phyloP scores from a whole-genome alignment of 2,113 vertebrate species.

The Strigops habroptila region DNA sequence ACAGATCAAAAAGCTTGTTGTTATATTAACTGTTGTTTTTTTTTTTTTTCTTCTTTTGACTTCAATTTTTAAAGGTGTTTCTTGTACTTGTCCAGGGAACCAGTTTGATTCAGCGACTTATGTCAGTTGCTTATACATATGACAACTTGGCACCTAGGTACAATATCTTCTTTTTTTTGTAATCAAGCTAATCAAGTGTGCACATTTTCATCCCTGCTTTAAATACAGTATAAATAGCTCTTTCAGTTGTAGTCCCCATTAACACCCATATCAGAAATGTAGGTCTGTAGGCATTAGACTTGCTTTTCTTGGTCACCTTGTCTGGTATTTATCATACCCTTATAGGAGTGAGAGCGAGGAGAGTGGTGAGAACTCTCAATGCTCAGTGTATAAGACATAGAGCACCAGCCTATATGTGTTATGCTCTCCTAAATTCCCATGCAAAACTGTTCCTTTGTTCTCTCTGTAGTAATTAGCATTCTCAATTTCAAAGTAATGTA shows the following conservation, averaged over 20 bases:
- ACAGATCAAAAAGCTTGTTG: slow-evolving; percentile 57
- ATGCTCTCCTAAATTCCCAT: not conserved
- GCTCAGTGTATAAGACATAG: not conserved
- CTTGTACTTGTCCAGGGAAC: slow-evolving; percentile 95
- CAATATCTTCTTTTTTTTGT: slow-evolving; percentile 64
- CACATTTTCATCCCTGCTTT: slow-evolving; percentile 5
- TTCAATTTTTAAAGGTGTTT: slow-evolving; percentile 86
- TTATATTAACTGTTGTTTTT: slow-evolving; percentile 61
- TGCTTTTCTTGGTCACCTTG: slow-evolving; percentile 30
- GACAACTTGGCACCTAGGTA: slow-evolving; percentile 98
- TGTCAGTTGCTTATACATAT: slow-evolving; percentile 98
- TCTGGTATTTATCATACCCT: not conserved
- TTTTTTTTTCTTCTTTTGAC: slow-evolving; percentile 38
- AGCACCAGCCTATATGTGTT: not conserved
- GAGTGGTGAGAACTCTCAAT: not conserved
- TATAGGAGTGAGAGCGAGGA: not conserved
- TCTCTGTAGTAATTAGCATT: not conserved
- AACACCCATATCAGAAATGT: not conserved
- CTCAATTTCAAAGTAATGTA: not conserved
- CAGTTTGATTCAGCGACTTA: slow-evolving; percentile 94
- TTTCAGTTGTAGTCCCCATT: not conserved
- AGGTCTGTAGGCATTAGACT: not conserved
- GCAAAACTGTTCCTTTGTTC: not conserved
- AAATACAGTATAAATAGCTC: not conserved
- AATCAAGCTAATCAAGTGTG: slow-evolving; percentile 48